Percentiles rank a stretch among this genome's conserved stretches.
phyloP scores from a whole-genome alignment of 2,113 vertebrate species.

The Elephas maximus region DNA sequence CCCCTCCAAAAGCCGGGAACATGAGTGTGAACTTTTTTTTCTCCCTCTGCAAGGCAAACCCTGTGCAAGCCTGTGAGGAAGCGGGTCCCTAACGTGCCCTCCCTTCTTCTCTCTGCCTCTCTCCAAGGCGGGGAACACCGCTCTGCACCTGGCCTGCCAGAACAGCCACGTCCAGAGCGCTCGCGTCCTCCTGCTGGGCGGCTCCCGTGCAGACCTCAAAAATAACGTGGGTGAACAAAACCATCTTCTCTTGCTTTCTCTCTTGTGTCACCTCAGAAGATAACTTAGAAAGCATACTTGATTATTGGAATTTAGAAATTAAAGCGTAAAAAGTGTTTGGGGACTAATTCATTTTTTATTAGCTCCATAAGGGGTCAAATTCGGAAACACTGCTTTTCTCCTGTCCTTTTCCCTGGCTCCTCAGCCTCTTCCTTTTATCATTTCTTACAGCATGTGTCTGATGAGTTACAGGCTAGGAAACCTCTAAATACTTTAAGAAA shows the following conservation, averaged over 20 bases:
- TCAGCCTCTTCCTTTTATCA: neutral
- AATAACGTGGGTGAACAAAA: slow-evolving; percentile 92
- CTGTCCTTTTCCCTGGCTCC: neutral
- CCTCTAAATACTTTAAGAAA: neutral
- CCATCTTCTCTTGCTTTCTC: fast-evolving
- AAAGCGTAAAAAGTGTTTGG: neutral
- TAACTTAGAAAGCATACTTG: neutral
- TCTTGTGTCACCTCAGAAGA: neutral
- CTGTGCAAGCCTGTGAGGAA: neutral
- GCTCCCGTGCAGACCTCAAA: slow-evolving; percentile 95
- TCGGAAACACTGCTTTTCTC: neutral
- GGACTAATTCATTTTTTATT: neutral
- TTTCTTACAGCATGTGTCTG: neutral
- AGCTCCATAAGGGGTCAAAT: neutral
- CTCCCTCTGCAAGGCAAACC: neutral
- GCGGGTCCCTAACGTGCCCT: slow-evolving; percentile 61
- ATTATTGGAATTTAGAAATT: neutral
- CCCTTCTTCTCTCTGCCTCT: slow-evolving; percentile 75
- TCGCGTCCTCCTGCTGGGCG: slow-evolving; percentile 95
- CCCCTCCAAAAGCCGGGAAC: neutral
- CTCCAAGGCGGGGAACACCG: slow-evolving; percentile 96
- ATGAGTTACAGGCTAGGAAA: neutral
- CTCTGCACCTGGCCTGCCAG: slow-evolving; percentile 98
- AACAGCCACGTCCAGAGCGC: slow-evolving; percentile 96
- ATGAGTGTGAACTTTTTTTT: neutral